phyloP scores from a whole-genome alignment of 1,140 invertebrate genomes.

The Heliconius nattereri region DNA sequence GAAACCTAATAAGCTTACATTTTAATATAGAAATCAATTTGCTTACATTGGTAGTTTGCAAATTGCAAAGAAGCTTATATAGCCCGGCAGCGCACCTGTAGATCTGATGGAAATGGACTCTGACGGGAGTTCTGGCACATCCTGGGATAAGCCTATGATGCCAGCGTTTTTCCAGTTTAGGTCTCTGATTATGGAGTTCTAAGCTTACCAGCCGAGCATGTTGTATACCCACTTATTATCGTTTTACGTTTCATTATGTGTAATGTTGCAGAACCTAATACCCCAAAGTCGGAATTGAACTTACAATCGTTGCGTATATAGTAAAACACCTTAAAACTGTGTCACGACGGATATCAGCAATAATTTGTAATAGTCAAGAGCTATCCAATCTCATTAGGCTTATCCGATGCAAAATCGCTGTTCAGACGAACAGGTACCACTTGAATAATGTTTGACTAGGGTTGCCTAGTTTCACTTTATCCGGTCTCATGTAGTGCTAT shows the following conservation, averaged over 20 bases:
- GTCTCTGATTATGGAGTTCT: too few species aligned
- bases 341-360: conserved; percentile 1
- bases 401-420: conserved; percentile 36
- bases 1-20: not conserved
- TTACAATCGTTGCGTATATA: not conserved
- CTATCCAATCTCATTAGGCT: conserved; percentile 36
- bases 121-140: too few species aligned
- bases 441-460: conserved; percentile 27
- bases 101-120: too few species aligned
- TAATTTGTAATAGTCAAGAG: conserved; percentile 32
- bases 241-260: too few species aligned
- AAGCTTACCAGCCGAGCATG: too few species aligned
- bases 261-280: too few species aligned
- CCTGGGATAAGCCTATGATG: too few species aligned
- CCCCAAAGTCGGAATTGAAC: not conserved
- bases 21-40: conserved; percentile 2
- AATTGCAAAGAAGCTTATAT: too few species aligned
- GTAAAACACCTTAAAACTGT: not conserved
- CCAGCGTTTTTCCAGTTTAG: too few species aligned
- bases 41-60: not conserved
- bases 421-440: conserved; percentile 33
- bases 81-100: too few species aligned
- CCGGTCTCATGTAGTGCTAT: not conserved
- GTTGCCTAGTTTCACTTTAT: not conserved
- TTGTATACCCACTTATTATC: too few species aligned